Evolutionary conservation across 2,797 vertebrate genomes (phyloP).

Genomic region (Cynopterus sphinx): DNA sequence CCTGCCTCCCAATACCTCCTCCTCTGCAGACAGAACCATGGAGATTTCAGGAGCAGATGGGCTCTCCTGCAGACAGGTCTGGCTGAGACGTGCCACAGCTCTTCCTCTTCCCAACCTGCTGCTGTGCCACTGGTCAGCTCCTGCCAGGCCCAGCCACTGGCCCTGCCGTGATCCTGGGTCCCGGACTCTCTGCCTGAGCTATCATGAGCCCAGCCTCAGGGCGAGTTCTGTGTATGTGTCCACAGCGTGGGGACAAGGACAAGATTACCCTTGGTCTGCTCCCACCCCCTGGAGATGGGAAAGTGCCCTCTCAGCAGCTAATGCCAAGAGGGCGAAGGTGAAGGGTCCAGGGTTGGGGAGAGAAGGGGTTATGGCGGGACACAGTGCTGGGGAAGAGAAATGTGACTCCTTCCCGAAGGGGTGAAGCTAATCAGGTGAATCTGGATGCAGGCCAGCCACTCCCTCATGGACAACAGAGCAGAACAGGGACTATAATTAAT

Average conservation of each 20-base stretch:
- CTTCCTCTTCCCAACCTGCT: background rate
- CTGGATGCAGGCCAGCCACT: constrained; percentile 45
- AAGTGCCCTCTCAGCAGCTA: constrained; percentile 30
- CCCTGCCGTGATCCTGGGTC: background rate
- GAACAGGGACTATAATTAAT: background rate
- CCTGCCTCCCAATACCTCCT: background rate
- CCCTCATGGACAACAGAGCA: constrained; percentile 24
- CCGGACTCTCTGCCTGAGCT: background rate
- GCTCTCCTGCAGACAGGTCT: background rate
- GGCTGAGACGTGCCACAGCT: background rate
- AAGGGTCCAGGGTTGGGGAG: constrained; percentile 18
- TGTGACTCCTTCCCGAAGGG: background rate
- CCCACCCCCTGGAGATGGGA: background rate
- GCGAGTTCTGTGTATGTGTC: background rate
- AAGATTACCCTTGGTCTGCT: background rate
- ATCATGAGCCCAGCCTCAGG: background rate
- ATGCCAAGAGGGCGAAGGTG: constrained; percentile 21
- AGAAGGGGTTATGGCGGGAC: constrained; percentile 1
- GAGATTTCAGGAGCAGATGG: background rate
- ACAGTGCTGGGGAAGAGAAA: background rate
- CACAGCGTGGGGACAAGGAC: background rate
- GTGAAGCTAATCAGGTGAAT: constrained; percentile 22
- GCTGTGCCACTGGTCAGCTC: background rate
- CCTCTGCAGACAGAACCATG: background rate
- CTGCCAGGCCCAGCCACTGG: background rate